Conservation (phyloP, 2,797 vertebrate species). For the Danio tinwini region DNA sequence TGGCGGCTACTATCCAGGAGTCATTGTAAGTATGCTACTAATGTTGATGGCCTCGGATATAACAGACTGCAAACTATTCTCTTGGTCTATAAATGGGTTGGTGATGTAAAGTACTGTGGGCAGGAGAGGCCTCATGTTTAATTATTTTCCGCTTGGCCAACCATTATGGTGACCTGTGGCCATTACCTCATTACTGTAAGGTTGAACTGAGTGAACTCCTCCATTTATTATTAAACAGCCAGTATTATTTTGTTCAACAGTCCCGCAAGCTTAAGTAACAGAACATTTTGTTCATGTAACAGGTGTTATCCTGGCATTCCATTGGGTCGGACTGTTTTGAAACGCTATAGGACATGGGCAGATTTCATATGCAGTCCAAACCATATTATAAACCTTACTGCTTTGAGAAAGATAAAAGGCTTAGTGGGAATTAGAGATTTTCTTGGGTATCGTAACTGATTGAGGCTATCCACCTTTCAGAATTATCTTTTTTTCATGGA, state of each 20-base stretch:
- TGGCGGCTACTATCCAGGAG: conserved; percentile 96
- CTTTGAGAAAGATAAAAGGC: conserved; percentile 2
- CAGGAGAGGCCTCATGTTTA: conserved; percentile 2
- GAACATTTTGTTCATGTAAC: conserved; percentile 8
- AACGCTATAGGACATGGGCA: conserved; percentile 11
- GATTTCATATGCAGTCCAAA: background rate
- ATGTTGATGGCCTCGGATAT: background rate
- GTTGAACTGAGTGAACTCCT: conserved; percentile 6
- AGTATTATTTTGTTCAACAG: conserved; percentile 1
- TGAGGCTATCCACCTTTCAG: background rate
- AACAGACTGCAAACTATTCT: conserved; percentile 3
- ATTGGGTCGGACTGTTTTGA: conserved; percentile 15
- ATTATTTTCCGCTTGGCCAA: conserved; percentile 16
- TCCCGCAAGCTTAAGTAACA: background rate
- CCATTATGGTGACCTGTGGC: conserved; percentile 3
- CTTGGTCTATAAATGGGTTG: conserved; percentile 12
- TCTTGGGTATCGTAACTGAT: background rate
- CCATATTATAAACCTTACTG: background rate
- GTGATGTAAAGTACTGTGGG: conserved; percentile 12
- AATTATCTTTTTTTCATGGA: conserved; percentile 18
- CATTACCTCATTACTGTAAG: conserved; percentile 31
- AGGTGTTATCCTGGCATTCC: conserved; percentile 36
- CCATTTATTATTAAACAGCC: conserved; percentile 75
- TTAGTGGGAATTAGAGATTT: conserved; percentile 1
- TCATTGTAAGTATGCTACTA: conserved; percentile 88